A percentile compares a stretch with the other conserved stretches of the same genome.
These are phyloP conservation scores for Amyelois transitella DNA, from an alignment of 1,140 invertebrate genomes.

Conservation along the genomic window DNA sequence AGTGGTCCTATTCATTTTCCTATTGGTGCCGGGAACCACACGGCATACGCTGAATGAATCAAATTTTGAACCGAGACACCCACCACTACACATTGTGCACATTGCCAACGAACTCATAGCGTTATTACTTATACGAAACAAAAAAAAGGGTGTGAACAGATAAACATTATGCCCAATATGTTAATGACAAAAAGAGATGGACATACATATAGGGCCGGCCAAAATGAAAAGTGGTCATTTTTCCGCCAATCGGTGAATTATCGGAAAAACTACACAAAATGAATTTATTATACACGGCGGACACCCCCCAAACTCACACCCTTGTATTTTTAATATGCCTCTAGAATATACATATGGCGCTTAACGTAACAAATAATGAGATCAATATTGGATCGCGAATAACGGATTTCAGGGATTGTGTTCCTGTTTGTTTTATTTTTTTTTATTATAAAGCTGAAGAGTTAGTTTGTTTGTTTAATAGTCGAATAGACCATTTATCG, in stretches of 20 bases:
- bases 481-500: too few relatives aligned
- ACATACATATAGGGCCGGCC: conserved; percentile 24
- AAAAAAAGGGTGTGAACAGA: not conserved
- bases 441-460: too few relatives aligned
- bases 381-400: not conserved
- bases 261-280: conserved; percentile 61
- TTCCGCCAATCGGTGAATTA: conserved; percentile 59
- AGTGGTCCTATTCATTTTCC: too few relatives aligned
- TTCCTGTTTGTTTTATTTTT: too few relatives aligned
- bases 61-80: too few relatives aligned
- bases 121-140: not conserved
- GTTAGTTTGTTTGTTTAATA: too few relatives aligned
- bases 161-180: not conserved
- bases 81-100: too few relatives aligned
- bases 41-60: too few relatives aligned
- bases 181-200: conserved; percentile 42
- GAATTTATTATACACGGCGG: conserved; percentile 51
- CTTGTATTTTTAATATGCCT: conserved; percentile 2
- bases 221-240: conserved; percentile 58
- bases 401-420: too few relatives aligned
- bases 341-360: too few relatives aligned
- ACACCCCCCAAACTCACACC: not conserved
- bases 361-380: not conserved
- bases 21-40: too few relatives aligned
- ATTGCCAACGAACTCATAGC: too few relatives aligned